Evolutionary conservation across 2,113 vertebrate genomes (phyloP), one percentile per base, ranked within the genome.

Genomic region (Channa maculata): DNA sequence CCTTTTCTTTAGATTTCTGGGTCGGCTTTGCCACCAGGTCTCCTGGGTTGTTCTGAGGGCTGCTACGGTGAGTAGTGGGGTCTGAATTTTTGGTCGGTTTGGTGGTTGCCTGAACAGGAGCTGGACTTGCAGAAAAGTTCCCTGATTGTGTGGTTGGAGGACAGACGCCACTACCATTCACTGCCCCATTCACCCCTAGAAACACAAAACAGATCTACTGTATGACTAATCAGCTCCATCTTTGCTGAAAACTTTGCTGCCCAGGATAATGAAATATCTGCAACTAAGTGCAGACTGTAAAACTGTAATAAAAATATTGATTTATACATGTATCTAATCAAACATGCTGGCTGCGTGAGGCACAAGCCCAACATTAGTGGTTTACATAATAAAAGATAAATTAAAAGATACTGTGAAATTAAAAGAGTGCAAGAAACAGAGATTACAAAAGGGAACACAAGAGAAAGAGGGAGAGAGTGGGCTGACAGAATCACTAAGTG

Each of bases 1-100:
- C 97, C 95, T 98, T 98, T 66, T 98, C 97, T 95, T 98, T 98
- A 77, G 94, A 94, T 92, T 97, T 98, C 70, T 94, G 95, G 62
- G 87, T 65, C 55, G 91, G 94, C 80, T 93, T 88, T 70, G 96
- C 96, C 85, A 92, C 85, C 84, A 93, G 65, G 79, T 95, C 95
- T 90, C 91, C 86, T 91, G 93, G 94, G 43, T 95, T 95, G 78
- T 93, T 96, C 77, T 91, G 87, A 55, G 89, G 93, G 84, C 93
- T 95, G 90, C 93, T 93, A 82, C 92, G 94, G 45, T 95, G 93
- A 80, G 92, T 94, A 85, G 82, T 8, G 89, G 94, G 90, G 75
- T 93, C 92, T 60, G 92, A 77, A 79, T 89, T 92, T 89, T 96
- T 97, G 79, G 76, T 92, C 65, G 94, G 92, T 82, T 95, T 96